These are phyloP conservation scores for Resseliella maxima DNA, from an alignment of 2,888 invertebrate species.

Conservation along the genomic window DNA sequence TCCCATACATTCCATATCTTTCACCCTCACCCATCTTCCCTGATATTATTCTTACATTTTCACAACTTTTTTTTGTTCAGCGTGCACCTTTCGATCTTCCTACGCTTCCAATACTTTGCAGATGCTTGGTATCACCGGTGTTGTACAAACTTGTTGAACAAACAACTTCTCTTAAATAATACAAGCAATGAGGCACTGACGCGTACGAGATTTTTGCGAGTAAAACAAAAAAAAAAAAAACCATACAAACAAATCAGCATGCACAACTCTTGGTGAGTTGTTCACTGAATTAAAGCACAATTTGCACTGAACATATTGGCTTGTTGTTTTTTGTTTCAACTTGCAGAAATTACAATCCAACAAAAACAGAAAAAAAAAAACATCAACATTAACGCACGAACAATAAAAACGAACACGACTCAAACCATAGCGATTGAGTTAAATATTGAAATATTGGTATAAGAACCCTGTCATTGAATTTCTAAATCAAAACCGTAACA, in stretches of 20 bases:
- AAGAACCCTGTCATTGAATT: not conserved
- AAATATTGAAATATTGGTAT: not conserved
- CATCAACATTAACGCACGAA: not conserved
- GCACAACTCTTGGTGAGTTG: not conserved
- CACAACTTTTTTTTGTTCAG: not conserved
- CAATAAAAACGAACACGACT: not conserved
- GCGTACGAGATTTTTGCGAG: not conserved
- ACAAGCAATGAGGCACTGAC: not conserved
- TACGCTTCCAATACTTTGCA: not conserved
- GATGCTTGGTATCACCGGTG: not conserved
- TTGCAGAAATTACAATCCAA: not conserved
- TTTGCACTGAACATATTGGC: not conserved
- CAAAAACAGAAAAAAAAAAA: not conserved
- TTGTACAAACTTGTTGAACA: conserved; percentile 31
- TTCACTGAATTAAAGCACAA: conserved; percentile 48
- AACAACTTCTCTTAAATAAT: not conserved
- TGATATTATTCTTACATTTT: not conserved
- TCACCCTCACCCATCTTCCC: too few relatives aligned
- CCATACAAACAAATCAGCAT: too few relatives aligned
- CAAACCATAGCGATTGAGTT: not conserved
- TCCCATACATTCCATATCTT: too few relatives aligned
- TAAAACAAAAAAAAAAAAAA: too few relatives aligned
- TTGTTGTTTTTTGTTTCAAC: not conserved
- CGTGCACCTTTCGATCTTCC: not conserved
- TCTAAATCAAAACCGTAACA: not conserved